Evolutionary conservation across 2,888 invertebrate species (phyloP), one percentile per base, ranked within the genome.

Genomic region (Acronicta aceris): DNA sequence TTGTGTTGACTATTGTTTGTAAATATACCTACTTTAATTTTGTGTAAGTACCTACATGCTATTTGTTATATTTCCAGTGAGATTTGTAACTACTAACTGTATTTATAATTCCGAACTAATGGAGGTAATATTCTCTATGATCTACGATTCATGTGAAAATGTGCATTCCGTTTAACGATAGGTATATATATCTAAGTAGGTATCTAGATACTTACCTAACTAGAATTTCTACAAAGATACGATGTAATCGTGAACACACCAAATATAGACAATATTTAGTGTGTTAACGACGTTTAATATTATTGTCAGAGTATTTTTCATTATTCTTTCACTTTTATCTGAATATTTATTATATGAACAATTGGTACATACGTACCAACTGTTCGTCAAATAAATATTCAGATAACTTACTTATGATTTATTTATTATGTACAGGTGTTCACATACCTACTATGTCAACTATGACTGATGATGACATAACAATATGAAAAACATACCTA

Each of bases 51-150:
- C 9, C 0, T 30, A 30, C 59, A 66, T 65, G 69, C 72, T 81
- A 76, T 71, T 85, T 87, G 79, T 85, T 85, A 82, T 85, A 74
- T 82, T 81, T 84, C 87, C 89, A 87, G 89, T 90, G 89, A 85
- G 86, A 84, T 86, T 79, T 63, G 61, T 60, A 67, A 55, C 46
- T 16, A 57, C 54, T 61, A 59, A 65, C 54, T 59, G 59, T 76
- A 49, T 54, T 40, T 52, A 67, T 64, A 52, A 53, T 69, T 57
- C 51, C 33, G 42, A 72, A 61, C 49, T 52, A 59, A 69, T 69
- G 70, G 70, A 76, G 77, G 73, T 54, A 48, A 61, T 57, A 70
- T 57, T 70, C 74, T 70, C 70, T 70, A 33, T 63, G 27, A 73
- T 70, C 70, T 70, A 33, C 69, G 27, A 73, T 58, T 68, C 51